Base-by-base conservation (phyloP, 2,113 vertebrate species). In the Okapia johnstoni region DNA sequence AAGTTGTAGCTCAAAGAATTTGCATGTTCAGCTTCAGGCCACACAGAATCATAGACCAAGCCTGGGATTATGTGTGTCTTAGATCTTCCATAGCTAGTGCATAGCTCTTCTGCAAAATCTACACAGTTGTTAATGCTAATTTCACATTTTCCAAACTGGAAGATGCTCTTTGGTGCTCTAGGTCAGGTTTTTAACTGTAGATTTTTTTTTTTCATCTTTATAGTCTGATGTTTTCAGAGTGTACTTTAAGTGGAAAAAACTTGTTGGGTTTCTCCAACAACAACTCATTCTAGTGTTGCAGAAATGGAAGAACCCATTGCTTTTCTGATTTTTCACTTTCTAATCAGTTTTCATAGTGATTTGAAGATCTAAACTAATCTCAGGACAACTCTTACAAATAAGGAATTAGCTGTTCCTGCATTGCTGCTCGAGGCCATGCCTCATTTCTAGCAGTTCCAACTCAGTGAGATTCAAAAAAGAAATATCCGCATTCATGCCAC, bases 401-500 rank as follows among this genome's bases (percentile, higher is more conserved):
- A 90, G 66, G 16, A 28, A 55, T 93, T 63, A 76, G 25, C 19
- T 30, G 5, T 30, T 70, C 19, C 33, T 70, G 14, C 36, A 6
- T 12, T 6, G 40, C 25, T 28, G 17, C 1, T 48, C 25, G 9
- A 14, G 28, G 48, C 88, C 60, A 48, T n/a, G 85, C 80, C 89
- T 90, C 43, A 1, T 85, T 96, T 73, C 55, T 17, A 94, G 70
- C 48, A 0, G 5, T 94, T 96, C 55, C 88, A 66, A 90, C 28
- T 85, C 43, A 90, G 84, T 11, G 85, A 93, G 15, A 66, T 66
- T 96, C 76, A 77, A 94, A 76, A 91, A 81, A 96, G 91, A 85
- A 93, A 63, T 28, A 28, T 33, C 58, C 58, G 26, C 70, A 8
- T 88, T 88, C 55, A 21, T 33, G 63, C 66, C 81, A 57, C 70